These are phyloP conservation scores for Clarias gariepinus DNA, from an alignment of 2,113 vertebrate genomes.

Conservation along the genomic window DNA sequence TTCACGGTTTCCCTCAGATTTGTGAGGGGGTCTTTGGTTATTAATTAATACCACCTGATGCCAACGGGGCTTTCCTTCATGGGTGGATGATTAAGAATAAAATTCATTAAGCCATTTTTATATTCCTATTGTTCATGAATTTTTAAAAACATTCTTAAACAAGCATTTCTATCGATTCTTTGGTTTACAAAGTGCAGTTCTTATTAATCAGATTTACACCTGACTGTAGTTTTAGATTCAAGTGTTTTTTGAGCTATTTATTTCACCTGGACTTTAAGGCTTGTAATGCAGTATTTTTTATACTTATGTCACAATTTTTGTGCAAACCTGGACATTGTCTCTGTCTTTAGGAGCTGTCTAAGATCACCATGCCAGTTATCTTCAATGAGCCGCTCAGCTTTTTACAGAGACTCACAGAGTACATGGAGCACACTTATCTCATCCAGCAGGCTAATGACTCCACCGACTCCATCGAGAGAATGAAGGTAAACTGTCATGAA, in stretches of 20 bases:
- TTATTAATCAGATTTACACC: neutral
- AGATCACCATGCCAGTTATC: slow-evolving; percentile 98
- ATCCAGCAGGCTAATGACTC: slow-evolving; percentile 86
- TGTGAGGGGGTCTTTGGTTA: neutral
- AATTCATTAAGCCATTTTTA: neutral
- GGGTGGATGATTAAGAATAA: neutral
- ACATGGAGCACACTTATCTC: slow-evolving; percentile 98
- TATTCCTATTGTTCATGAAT: neutral
- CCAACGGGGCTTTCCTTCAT: neutral
- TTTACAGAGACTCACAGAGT: slow-evolving; percentile 92
- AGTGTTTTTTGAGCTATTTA: neutral
- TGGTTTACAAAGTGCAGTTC: no score
- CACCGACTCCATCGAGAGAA: slow-evolving; percentile 83
- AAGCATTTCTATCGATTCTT: neutral
- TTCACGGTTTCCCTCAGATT: neutral
- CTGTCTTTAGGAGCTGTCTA: slow-evolving; percentile 85
- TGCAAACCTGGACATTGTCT: neutral
- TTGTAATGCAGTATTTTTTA: neutral
- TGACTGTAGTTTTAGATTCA: neutral
- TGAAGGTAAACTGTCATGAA: slow-evolving; percentile 80
- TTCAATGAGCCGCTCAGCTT: slow-evolving; percentile 98
- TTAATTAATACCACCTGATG: neutral
- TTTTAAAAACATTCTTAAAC: neutral
- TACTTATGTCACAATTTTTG: neutral
- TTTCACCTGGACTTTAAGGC: neutral